Conservation (phyloP, 2,113 vertebrate species). For the Pungitius pungitius region DNA sequence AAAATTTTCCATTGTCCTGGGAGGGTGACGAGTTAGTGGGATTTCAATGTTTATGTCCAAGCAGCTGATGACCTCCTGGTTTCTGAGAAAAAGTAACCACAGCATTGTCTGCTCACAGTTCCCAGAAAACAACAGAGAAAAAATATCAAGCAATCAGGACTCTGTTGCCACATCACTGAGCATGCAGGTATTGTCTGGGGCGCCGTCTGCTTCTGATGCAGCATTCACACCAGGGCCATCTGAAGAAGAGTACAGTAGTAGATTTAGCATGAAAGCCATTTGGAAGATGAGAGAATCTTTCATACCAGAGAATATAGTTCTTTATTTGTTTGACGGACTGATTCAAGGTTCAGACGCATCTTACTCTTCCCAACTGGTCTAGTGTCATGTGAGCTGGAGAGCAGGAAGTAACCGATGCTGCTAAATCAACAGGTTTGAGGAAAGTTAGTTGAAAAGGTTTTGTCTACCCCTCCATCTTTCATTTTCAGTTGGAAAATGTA, state of each 20-base stretch:
- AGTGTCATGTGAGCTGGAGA: conserved; percentile 2
- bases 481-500: neutral
- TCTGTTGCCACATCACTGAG: conserved; percentile 57
- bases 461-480: neutral
- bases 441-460: neutral
- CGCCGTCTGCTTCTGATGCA: neutral
- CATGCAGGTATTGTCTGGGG: conserved; percentile 10
- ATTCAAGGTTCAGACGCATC: conserved; percentile 25
- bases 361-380: neutral
- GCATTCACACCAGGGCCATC: neutral
- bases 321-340: conserved; percentile 1
- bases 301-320: neutral
- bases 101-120: neutral
- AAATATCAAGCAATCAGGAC: conserved; percentile 55
- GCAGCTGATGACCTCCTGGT: conserved; percentile 42
- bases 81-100: conserved; percentile 61
- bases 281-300: neutral
- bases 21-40: neutral
- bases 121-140: conserved; percentile 37
- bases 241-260: neutral
- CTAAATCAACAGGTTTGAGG: neutral
- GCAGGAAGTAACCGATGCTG: conserved; percentile 27
- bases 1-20: neutral
- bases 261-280: neutral
- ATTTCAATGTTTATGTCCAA: conserved; percentile 46